These are phyloP conservation scores for Danionella cerebrum DNA, from an alignment of 2,113 vertebrate genomes.

Conservation along the genomic window DNA sequence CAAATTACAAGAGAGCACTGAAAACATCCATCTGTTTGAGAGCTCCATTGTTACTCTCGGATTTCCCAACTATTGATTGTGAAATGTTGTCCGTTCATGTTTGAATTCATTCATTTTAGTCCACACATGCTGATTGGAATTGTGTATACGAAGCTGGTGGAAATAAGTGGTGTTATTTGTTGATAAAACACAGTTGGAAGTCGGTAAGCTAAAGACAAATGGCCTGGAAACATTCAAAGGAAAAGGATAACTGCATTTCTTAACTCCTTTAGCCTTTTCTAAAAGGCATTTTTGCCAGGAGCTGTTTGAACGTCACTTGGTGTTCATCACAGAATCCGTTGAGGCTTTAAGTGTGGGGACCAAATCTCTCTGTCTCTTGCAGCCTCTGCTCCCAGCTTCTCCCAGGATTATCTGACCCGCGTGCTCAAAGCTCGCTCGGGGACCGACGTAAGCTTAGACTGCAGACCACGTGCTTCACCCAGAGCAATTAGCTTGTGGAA, in stretches of 20 bases:
- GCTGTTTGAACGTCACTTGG: slow-evolving; percentile 9
- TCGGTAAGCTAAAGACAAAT: slow-evolving; percentile 18
- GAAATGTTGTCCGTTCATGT: slow-evolving; percentile 23
- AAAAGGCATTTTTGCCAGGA: slow-evolving; percentile 1
- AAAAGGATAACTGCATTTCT: slow-evolving; percentile 2
- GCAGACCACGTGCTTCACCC: slow-evolving; percentile 84
- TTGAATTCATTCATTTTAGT: slow-evolving; percentile 12
- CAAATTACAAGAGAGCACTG: slow-evolving; percentile 26
- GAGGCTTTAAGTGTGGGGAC: neutral
- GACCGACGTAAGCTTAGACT: slow-evolving; percentile 82
- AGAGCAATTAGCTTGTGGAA: slow-evolving; percentile 82
- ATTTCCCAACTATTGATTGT: slow-evolving; percentile 56
- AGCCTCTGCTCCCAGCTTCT: slow-evolving; percentile 90
- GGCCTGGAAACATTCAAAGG: neutral
- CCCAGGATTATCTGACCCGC: slow-evolving; percentile 73
- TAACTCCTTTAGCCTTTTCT: slow-evolving; percentile 22
- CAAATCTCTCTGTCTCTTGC: slow-evolving; percentile 29
- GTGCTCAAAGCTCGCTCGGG: slow-evolving; percentile 81
- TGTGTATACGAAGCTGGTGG: neutral
- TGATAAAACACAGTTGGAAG: neutral
- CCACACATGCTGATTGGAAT: neutral
- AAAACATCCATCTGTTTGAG: slow-evolving; percentile 50
- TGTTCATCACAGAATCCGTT: slow-evolving; percentile 2
- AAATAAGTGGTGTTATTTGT: slow-evolving; percentile 1
- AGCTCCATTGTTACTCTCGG: slow-evolving; percentile 51